Percentiles rank a stretch among this genome's conserved stretches.
phyloP scores from a whole-genome alignment of 2,113 vertebrate species.

The Antigone vipio region DNA sequence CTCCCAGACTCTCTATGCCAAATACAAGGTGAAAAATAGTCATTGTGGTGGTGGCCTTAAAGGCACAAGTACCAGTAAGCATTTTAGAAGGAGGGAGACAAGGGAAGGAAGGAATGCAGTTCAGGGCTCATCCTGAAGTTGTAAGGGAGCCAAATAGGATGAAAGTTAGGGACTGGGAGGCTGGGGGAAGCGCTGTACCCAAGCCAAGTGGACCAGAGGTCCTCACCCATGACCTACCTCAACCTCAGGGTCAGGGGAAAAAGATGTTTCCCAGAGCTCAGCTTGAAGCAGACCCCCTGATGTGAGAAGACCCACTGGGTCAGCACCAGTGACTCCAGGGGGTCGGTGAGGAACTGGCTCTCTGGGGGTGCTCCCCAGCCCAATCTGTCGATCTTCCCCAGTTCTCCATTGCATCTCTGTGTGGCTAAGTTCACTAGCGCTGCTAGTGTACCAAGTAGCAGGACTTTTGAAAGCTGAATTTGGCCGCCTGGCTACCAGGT shows the following conservation, averaged over 20 bases:
- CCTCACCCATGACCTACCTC: neutral
- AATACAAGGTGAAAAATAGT: conserved; percentile 39
- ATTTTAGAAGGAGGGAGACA: neutral
- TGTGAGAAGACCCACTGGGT: neutral
- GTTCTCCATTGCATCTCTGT: neutral
- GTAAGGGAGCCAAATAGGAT: neutral
- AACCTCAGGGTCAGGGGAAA: neutral
- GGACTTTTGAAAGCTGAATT: neutral
- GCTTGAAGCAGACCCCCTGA: neutral
- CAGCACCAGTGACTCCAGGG: neutral
- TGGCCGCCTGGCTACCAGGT: neutral
- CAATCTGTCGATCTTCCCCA: neutral
- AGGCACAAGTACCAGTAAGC: neutral
- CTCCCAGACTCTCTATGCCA: conserved; percentile 64
- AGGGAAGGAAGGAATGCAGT: neutral
- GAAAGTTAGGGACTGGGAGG: neutral
- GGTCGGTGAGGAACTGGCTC: neutral
- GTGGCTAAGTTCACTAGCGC: neutral
- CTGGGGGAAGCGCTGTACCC: neutral
- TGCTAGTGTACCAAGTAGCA: neutral
- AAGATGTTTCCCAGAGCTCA: neutral
- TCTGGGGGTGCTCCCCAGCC: neutral
- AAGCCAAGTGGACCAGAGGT: neutral
- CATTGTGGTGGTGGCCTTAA: neutral
- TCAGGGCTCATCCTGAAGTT: neutral